phyloP scores from a whole-genome alignment of 2,888 invertebrate species.

The Drosophila pullipes region DNA sequence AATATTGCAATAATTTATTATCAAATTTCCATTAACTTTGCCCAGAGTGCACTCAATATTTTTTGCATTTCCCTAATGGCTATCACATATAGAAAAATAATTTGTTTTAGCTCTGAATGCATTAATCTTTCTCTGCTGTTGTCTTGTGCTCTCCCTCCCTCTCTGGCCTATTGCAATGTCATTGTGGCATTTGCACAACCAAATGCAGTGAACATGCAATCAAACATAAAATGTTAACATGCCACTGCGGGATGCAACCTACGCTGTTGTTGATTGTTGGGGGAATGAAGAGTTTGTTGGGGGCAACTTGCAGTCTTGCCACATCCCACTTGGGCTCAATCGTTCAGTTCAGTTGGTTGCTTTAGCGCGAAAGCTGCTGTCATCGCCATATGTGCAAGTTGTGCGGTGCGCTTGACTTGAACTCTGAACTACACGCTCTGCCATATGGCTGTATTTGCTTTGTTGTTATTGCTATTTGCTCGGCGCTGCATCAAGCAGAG shows the following conservation, averaged over 20 bases:
- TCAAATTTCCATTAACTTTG: not conserved
- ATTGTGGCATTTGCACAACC: constrained; percentile 49
- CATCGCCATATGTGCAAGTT: constrained; percentile 55
- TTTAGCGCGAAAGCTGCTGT: constrained; percentile 34
- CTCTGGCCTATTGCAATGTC: constrained; percentile 4
- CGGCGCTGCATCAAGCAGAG: constrained; percentile 5
- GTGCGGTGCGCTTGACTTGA: constrained; percentile 45
- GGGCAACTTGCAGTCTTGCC: constrained; percentile 15
- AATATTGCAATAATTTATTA: not conserved
- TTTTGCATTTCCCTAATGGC: constrained; percentile 4
- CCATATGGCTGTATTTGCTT: constrained; percentile 55
- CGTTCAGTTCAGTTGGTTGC: constrained; percentile 52
- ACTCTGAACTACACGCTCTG: constrained; percentile 53
- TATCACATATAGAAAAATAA: constrained; percentile 20
- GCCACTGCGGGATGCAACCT: constrained; percentile 22
- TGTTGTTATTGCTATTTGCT: constrained; percentile 33
- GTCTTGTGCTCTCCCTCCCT: not conserved
- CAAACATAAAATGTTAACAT: constrained; percentile 61
- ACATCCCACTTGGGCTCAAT: constrained; percentile 49
- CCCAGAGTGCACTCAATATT: constrained; percentile 5
- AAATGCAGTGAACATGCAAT: constrained; percentile 55
- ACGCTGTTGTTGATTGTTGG: not conserved
- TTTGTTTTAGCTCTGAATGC: constrained; percentile 35
- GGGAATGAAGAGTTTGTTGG: constrained; percentile 11
- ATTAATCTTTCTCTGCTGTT: constrained; percentile 33